Evolutionary conservation across 2,888 invertebrate genomes (phyloP), one percentile per base, ranked within the genome.

Genomic region (Cerastis leucographa): DNA sequence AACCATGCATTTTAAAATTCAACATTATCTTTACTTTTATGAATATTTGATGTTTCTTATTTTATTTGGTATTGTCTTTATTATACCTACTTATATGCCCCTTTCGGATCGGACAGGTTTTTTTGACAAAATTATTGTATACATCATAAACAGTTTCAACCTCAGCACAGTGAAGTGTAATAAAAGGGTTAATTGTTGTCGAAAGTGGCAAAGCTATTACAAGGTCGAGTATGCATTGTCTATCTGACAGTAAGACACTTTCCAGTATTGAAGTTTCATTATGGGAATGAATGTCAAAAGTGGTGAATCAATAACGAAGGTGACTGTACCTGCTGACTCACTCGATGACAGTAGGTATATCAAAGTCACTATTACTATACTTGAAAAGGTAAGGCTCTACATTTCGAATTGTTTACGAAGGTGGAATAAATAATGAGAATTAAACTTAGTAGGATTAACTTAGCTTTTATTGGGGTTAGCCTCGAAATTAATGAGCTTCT

Each of bases 251-350:
- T n/a, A 62, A 62, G 11, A 35, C 35, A 61, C 35, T 22, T 42
- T n/a, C 14, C 42, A 25, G n/a, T 42, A 17, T 25, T 42, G 42
- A 17, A 9, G 14, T 64, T 42, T 22, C 3, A 42, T 19, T 19
- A 35, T n/a, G n/a, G n/a, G 12, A 17, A 64, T 3, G 42, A 42
- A 42, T 42, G n/a, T 42, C 42, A n/a, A 64, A 62, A 42, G n/a
- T 8, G 64, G 42, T 1, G 14, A 64, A 42, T n/a, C n/a, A 42
- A 42, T 64, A 61, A 42, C 17, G n/a, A 25, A 9, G 17, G n/a
- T 4, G 75, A 35, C 14, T 44, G 62, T 56, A 67, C 35, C 11
- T 66, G 80, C 70, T 81, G 88, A 84, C 74, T 88, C 89, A 88
- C 73, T 76, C 70, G 61, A 46, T 78, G 76, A 74, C 42, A 78